These are phyloP conservation scores for Hyperopisus bebe DNA, from an alignment of 2,113 vertebrate species.

Conservation along the genomic window DNA sequence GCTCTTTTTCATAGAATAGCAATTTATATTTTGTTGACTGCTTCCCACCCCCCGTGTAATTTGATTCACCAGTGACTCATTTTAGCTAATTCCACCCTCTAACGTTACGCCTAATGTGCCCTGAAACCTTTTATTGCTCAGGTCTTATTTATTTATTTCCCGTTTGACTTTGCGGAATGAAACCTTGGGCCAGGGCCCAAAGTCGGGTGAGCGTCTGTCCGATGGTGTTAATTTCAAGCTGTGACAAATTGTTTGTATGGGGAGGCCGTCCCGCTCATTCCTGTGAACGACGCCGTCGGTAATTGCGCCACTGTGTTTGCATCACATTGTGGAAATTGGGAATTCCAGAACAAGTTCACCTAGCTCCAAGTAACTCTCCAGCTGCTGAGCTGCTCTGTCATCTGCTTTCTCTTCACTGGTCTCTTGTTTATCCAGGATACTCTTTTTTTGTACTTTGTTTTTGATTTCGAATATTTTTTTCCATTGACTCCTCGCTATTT, in stretches of 20 bases:
- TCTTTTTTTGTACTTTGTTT: neutral
- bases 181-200: neutral
- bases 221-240: neutral
- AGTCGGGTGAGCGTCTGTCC: neutral
- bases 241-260: neutral
- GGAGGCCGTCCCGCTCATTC: too few relatives aligned
- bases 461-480: neutral
- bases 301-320: too few relatives aligned
- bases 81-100: constrained; percentile 58
- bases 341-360: neutral
- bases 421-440: neutral
- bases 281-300: neutral
- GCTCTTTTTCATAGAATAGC: constrained; percentile 47
- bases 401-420: neutral
- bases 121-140: constrained; percentile 55
- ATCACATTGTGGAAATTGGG: neutral
- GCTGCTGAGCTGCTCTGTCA: neutral
- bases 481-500: neutral
- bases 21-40: constrained; percentile 66
- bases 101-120: constrained; percentile 61
- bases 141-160: constrained; percentile 25
- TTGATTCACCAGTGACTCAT: constrained; percentile 51
- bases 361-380: neutral
- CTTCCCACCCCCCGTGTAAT: constrained; percentile 46
- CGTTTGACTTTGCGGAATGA: constrained; percentile 19